Percentiles rank a stretch among this genome's conserved stretches.
Conservation (phyloP, 2,113 vertebrate genomes). For the Martes martes region DNA sequence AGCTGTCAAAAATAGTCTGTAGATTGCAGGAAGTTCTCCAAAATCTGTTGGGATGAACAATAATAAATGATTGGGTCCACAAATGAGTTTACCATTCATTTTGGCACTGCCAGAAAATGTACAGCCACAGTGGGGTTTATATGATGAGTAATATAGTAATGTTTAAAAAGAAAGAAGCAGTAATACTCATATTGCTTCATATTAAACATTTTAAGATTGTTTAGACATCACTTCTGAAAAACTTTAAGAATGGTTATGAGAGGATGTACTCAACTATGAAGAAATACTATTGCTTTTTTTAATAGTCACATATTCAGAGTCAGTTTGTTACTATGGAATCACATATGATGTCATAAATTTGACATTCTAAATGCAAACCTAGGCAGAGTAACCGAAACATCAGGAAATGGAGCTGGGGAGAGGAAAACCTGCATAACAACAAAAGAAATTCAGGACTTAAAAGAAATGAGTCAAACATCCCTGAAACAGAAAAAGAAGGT, state of each 20-base stretch:
- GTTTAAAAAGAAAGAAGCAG: neutral
- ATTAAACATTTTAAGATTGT: neutral
- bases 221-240: neutral
- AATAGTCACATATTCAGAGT: neutral
- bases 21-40: neutral
- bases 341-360: constrained; percentile 50
- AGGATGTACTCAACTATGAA: neutral
- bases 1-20: neutral
- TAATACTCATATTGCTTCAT: neutral
- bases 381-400: neutral
- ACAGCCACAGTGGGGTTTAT: neutral
- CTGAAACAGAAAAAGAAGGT: constrained; percentile 69
- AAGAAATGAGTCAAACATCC: constrained; percentile 69
- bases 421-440: constrained; percentile 44
- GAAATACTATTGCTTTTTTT: neutral
- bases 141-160: neutral
- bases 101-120: neutral
- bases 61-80: neutral
- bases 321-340: constrained; percentile 34
- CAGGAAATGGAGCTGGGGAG: constrained; percentile 51
- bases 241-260: neutral
- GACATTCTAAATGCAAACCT: constrained; percentile 41
- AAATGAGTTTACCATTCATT: neutral
- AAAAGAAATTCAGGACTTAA: neutral
- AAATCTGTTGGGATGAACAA: neutral